Evolutionary conservation across 2,113 vertebrate genomes (phyloP), one percentile per base, ranked within the genome.

Genomic region (Elgaria multicarinata): DNA sequence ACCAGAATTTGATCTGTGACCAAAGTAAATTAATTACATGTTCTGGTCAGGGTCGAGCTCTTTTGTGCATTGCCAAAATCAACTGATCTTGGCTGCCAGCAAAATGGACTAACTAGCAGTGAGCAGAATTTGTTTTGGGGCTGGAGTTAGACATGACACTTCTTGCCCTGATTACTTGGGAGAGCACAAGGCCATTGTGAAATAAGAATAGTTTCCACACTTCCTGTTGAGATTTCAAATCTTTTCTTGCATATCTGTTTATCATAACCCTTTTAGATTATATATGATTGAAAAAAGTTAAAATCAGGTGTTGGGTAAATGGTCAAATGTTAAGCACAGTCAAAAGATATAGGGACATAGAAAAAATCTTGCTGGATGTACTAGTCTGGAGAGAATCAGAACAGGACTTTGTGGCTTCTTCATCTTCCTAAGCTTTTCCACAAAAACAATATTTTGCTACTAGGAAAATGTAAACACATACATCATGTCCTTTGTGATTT

Each of bases 201-300:
- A 44, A 44, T 75, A 89, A 83, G 83, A n/a, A 75, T 36, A 76
- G 9, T 33, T 55, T 31, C 28, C 5, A 64, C 85, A 89, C 79
- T 82, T n/a, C 0, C n/a, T 72, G 28, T 58, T 75, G 50, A 75
- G 88, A 33, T n/a, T 91, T 90, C 89, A 82, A 12, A 0, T 91
- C 13, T 91, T 92, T 92, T 92, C 31, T 33, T 83, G 50, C 77
- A 83, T 16, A 64, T 64, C n/a, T 90, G 64, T 58, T 90, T 87
- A 89, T 84, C 87, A 78, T 76, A 89, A 20, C 33, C 86, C 58
- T 83, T 89, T 89, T 18, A 46, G 74, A n/a, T 58, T 90, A 2
- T 85, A 93, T 88, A 75, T 75, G 90, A 16, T 8, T 69, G 75
- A 83, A 13, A n/a, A 90, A 71, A 78, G 12, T 3, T 80, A 80